These are phyloP conservation scores for Dendrolimus houi DNA, from an alignment of 2,888 invertebrate genomes.

Conservation along the genomic window DNA sequence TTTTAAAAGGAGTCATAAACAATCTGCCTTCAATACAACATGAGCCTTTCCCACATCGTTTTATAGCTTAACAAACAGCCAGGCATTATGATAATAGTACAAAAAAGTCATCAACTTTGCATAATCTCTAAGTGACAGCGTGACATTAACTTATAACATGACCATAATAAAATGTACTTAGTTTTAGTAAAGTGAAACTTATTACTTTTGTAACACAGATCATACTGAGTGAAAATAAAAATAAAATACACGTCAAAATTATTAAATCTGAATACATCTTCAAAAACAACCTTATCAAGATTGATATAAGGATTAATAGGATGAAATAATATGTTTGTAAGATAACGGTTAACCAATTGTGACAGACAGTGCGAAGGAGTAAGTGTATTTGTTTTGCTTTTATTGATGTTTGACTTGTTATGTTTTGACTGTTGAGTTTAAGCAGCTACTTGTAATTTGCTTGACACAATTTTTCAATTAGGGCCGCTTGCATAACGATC, in stretches of 20 bases:
- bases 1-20: slow-evolving; percentile 4
- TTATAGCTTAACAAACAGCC: slow-evolving; percentile 51
- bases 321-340: neutral
- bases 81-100: slow-evolving; percentile 60
- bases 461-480: neutral
- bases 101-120: slow-evolving; percentile 60
- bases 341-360: neutral
- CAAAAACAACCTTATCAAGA: neutral
- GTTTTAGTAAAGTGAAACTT: neutral
- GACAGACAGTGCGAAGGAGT: slow-evolving; percentile 15
- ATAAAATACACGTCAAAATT: neutral
- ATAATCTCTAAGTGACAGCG: slow-evolving; percentile 57
- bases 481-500: too few species aligned
- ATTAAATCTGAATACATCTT: neutral
- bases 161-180: neutral
- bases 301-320: neutral
- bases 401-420: slow-evolving; percentile 16
- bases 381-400: slow-evolving; percentile 24
- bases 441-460: neutral
- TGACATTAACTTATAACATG: slow-evolving; percentile 49
- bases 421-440: slow-evolving; percentile 9
- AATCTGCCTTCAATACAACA: slow-evolving; percentile 5
- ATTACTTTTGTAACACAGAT: neutral
- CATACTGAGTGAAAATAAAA: neutral
- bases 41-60: slow-evolving; percentile 61